Base-by-base conservation (phyloP, 2,888 invertebrate genomes). In the Pterostichus niger region DNA sequence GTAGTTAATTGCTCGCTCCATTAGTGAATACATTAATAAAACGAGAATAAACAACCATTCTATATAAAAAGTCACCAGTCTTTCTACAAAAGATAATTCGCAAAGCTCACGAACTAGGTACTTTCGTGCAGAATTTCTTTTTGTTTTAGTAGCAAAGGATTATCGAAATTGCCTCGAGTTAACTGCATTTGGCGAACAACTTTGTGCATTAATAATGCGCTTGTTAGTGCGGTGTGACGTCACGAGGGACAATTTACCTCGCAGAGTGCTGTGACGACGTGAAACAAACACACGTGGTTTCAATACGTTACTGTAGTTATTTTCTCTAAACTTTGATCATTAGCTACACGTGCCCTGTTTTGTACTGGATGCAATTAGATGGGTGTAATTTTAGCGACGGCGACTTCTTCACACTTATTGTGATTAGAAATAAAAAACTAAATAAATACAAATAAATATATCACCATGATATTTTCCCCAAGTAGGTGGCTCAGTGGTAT, bases 11-110 rank as follows among this genome's bases (percentile, higher is more conserved):
- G 73, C 54, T 35, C 44, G 56, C 40, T 71, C 71, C 81, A 56
- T 81, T 81, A 81, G 81, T 81, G 81, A 81, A 81, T 81, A 81
- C 81, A 81, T 81, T 81, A 81, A 73, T 81, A 54, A 59, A 78
- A 81, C 81, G 54, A 40, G 17, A 73, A 64, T 49, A 64, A 79
- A 73, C 40, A 73, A 80, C 17, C 68, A 17, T 40, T 31, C 13
- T 17, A 44, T 71, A 44, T 71, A 46, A 81, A 68, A 49, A 80
- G 24, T 81, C 80, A 40, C 59, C 59, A 56, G 15, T 7, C 1
- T 31, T 59, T 31, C 9, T 17, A 17, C 17, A 24, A 24, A 73
- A 46, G 54, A 75, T 75, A 71, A 71, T 71, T 71, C 44, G 68
- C 68, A 44, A 56, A 71, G 15, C 17, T 44, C 68, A 71, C 68